Evolutionary conservation across 2,113 vertebrate species (phyloP).

Genomic region (Rhea americana): DNA sequence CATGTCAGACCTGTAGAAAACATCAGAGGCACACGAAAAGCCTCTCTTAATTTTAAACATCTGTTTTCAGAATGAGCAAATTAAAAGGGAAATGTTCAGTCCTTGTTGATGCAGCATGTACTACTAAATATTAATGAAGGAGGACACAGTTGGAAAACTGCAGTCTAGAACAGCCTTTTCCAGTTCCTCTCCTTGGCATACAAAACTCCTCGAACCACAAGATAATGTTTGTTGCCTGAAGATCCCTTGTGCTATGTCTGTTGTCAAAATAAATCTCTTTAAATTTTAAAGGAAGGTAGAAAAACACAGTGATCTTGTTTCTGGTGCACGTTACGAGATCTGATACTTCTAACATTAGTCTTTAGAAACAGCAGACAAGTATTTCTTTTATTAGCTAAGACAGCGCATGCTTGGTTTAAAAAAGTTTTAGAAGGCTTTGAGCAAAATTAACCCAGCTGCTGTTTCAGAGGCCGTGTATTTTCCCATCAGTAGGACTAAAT

Average conservation of each 20-base stretch:
- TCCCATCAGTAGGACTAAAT: not conserved
- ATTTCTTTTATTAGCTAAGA: not conserved
- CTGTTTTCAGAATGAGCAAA: slow-evolving; percentile 41
- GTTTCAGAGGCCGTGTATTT: slow-evolving; percentile 21
- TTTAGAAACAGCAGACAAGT: not conserved
- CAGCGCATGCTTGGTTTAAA: not conserved
- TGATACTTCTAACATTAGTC: not conserved
- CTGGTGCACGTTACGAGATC: not conserved
- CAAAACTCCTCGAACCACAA: not conserved
- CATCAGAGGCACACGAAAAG: slow-evolving; percentile 25
- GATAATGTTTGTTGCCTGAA: not conserved
- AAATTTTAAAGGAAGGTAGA: not conserved
- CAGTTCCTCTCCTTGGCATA: not conserved
- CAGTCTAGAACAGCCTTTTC: slow-evolving; percentile 9
- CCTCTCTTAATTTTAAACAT: slow-evolving; percentile 64
- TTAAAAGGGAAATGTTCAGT: slow-evolving; percentile 4
- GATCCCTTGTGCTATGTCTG: not conserved
- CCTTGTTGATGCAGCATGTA: slow-evolving; percentile 53
- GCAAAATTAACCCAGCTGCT: slow-evolving; percentile 14
- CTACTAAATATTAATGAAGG: slow-evolving; percentile 27
- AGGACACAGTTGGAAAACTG: not conserved
- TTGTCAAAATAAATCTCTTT: not conserved
- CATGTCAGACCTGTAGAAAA: not conserved
- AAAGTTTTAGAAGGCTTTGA: not conserved
- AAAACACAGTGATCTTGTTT: not conserved